Base-by-base conservation (phyloP, 2,797 vertebrate species). In the Macrochelys suwanniensis region DNA sequence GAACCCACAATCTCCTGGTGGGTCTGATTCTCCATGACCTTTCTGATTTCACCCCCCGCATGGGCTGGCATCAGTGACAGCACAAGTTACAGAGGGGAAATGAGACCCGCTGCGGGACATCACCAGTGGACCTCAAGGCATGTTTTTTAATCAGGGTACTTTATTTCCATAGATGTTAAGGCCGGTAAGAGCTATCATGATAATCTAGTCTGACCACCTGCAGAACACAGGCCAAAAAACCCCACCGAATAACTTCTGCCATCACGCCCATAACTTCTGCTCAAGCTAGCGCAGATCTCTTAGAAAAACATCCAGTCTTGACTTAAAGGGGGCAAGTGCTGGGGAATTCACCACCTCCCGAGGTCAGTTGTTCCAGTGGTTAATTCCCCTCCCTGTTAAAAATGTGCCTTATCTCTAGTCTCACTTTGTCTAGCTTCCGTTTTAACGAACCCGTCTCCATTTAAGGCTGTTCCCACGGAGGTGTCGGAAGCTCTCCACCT, bases 1-100 rank as follows among this genome's bases (percentile, higher is more conserved):
- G 50, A 1, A 0, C 31, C 1, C n/a, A 3, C 19, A 3, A 57
- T 65, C 23, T 6, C 5, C 0, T 0, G 61, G 53, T 56, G 71
- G 90, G 61, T 11, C 37, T 71, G n/a, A 71, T 37, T 42, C 19
- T 21, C n/a, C 10, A 37, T 7, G 16, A 10, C 65, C 7, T 8
- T 68, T 68, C 65, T 68, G 33, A 21, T 68, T 71, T 71, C n/a
- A 71, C n/a, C 17, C 17, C n/a, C 19, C 2, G 15, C 19, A 21
- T 4, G 17, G 33, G 8, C 16, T 21, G 65, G 65, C n/a, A 37
- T 21, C 15, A 68, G 21, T 9, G 7, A 16, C n/a, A 68, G 12
- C 3, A n/a, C 0, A 4, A 54, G 1, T 17, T 33, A 16, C 50
- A 80, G 2, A 26, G 33, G 49, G 85, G 50, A 15, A 5, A 19